phyloP scores from a whole-genome alignment of 2,113 vertebrate species.

The Litocranius walleri region DNA sequence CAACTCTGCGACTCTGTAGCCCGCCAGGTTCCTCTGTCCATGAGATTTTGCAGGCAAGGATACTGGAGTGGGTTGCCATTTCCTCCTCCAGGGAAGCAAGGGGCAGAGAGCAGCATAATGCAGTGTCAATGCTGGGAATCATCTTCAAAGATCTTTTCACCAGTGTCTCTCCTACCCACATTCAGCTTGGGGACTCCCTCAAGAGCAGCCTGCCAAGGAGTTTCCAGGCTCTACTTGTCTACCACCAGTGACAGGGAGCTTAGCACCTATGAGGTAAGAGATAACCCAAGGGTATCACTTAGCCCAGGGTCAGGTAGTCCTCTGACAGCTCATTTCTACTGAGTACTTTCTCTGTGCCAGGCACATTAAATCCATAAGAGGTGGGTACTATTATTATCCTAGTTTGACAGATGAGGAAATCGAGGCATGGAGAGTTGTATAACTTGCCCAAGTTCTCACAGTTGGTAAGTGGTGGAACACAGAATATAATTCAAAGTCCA shows the following conservation, averaged over 20 bases:
- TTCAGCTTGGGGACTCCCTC: neutral
- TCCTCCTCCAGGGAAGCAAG: neutral
- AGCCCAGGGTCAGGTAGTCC: neutral
- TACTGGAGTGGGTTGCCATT: neutral
- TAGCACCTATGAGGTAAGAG: neutral
- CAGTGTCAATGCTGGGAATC: accelerated
- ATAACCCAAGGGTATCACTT: neutral
- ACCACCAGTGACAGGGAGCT: neutral
- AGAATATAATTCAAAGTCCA: neutral
- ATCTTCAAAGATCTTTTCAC: neutral
- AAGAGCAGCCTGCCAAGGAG: neutral
- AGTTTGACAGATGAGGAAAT: neutral
- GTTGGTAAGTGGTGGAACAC: neutral
- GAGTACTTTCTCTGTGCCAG: neutral
- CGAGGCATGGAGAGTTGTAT: neutral
- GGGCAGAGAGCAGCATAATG: neutral
- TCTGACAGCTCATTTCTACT: neutral
- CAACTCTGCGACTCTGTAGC: neutral
- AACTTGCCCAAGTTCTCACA: neutral
- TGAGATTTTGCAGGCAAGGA: neutral
- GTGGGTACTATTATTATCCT: neutral
- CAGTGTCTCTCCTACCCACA: neutral
- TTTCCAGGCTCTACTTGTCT: neutral
- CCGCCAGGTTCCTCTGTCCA: neutral
- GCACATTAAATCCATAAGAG: neutral